Evolutionary conservation across 1,140 invertebrate genomes (phyloP).

Genomic region (Mercenaria mercenaria): DNA sequence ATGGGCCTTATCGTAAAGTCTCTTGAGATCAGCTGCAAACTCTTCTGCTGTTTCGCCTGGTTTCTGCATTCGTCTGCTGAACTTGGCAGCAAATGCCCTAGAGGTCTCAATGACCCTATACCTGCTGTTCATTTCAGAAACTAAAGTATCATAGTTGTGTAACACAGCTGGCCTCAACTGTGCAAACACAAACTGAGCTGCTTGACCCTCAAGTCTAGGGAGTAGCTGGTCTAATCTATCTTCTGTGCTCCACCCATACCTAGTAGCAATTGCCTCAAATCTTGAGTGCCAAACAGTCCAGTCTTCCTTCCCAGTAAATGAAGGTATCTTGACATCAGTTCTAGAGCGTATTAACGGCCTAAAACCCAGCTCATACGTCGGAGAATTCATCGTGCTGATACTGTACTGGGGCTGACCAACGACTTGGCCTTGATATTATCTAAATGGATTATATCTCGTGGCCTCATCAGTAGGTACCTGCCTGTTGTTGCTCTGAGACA

Average conservation of each 20-base stretch:
- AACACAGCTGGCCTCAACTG: neutral
- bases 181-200: neutral
- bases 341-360: neutral
- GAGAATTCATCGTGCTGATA: too few species aligned
- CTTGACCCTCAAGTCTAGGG: neutral
- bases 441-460: too few species aligned
- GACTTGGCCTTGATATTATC: too few species aligned
- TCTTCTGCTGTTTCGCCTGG: neutral
- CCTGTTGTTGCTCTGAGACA: too few species aligned
- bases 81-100: neutral
- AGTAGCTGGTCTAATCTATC: neutral
- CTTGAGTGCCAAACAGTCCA: conserved; percentile 5
- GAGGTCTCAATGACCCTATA: neutral
- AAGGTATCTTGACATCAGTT: neutral
- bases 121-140: neutral
- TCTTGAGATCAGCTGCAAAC: neutral
- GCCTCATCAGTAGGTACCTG: too few species aligned
- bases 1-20: neutral
- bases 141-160: neutral
- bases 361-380: neutral
- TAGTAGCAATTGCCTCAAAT: neutral
- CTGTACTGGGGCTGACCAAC: too few species aligned
- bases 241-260: neutral
- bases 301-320: conserved; percentile 9
- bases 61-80: neutral